Conservation (phyloP, 2,797 vertebrate genomes). For the Falco berigora region DNA sequence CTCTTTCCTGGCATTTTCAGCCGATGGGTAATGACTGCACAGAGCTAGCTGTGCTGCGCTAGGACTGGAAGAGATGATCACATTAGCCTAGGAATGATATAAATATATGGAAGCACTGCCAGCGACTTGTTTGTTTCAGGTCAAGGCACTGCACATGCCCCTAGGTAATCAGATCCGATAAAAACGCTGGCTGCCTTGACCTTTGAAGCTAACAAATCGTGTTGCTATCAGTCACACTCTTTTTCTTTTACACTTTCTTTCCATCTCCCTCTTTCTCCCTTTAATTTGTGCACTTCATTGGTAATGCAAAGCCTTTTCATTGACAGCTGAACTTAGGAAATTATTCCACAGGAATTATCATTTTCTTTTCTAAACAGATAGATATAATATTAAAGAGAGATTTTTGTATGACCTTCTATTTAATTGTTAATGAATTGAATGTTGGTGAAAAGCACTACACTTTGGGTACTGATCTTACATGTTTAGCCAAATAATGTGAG, state of each 20-base stretch:
- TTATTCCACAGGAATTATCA: neutral
- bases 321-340: neutral
- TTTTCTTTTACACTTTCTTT: neutral
- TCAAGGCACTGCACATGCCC: neutral
- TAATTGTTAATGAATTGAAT: neutral
- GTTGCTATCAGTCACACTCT: neutral
- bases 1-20: constrained; percentile 5
- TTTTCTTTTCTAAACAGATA: neutral
- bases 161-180: constrained; percentile 20
- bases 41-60: neutral
- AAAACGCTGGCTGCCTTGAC: constrained; percentile 19
- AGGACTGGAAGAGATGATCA: neutral
- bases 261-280: neutral
- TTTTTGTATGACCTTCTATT: neutral
- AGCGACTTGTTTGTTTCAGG: constrained; percentile 25
- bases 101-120: constrained; percentile 2
- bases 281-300: neutral
- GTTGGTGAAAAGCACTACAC: neutral
- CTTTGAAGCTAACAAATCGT: constrained; percentile 52
- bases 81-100: constrained; percentile 5
- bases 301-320: neutral
- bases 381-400: neutral
- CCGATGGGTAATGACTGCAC: neutral
- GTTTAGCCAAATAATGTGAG: neutral
- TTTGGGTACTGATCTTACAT: neutral